Evolutionary conservation across 2,888 invertebrate genomes (phyloP).

Genomic region (Hesperia comma): DNA sequence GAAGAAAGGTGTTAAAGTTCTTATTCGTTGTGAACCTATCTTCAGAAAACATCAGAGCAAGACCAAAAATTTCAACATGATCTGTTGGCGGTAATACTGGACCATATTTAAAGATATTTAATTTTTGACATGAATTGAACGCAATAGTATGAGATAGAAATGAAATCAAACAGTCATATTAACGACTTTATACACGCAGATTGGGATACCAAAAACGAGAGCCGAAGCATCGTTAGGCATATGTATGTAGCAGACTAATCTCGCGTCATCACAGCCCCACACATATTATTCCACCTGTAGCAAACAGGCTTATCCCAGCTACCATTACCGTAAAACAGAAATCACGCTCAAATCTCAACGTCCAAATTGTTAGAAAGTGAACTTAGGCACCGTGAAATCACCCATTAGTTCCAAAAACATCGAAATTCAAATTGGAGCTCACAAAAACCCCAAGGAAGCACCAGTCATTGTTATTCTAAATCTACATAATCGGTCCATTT

Average conservation of each 20-base stretch:
- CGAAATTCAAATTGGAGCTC: conserved; percentile 29
- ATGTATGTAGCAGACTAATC: not conserved
- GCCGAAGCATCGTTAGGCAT: not conserved
- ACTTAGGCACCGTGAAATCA: conserved; percentile 30
- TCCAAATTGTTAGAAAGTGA: conserved; percentile 30
- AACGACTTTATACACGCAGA: not conserved
- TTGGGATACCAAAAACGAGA: not conserved
- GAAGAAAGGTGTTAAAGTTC: too few relatives aligned
- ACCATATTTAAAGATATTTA: too few relatives aligned
- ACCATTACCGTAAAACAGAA: conserved; percentile 6
- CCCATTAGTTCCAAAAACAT: conserved; percentile 33
- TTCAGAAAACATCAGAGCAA: too few relatives aligned
- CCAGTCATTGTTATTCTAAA: conserved; percentile 54
- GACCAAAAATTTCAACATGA: too few relatives aligned
- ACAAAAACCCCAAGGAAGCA: conserved; percentile 27
- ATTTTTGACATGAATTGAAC: too few relatives aligned
- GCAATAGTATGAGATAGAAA: too few relatives aligned
- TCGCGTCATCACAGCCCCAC: not conserved
- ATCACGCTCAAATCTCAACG: conserved; percentile 7
- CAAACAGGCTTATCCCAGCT: not conserved
- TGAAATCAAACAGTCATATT: too few relatives aligned
- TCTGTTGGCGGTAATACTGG: too few relatives aligned
- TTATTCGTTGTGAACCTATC: too few relatives aligned
- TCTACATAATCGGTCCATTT: conserved; percentile 61
- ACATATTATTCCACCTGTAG: conserved; percentile 12